phyloP scores from a whole-genome alignment of 2,888 invertebrate species.

The Parochlus steinenii region DNA sequence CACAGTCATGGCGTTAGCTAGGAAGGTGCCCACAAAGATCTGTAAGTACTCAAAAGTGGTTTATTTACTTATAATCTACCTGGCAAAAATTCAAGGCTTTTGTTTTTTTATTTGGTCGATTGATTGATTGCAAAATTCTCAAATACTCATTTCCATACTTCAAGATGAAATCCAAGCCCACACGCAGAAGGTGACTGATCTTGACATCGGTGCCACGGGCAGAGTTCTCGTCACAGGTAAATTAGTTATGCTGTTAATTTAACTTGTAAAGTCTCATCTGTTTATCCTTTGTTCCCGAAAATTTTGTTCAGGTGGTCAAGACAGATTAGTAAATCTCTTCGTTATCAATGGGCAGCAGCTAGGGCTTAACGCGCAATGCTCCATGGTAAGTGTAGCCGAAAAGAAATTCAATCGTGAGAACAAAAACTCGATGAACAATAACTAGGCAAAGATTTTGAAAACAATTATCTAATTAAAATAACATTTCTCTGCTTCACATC shows the following conservation, averaged over 20 bases:
- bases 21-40: constrained; percentile 29
- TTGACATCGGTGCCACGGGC: constrained; percentile 30
- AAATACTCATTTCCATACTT: constrained; percentile 1
- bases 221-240: constrained; percentile 30
- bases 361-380: neutral
- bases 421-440: constrained; percentile 9
- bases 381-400: constrained; percentile 2
- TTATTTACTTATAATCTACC: neutral
- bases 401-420: constrained; percentile 2
- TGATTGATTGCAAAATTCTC: neutral
- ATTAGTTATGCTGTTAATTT: too few relatives aligned
- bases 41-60: constrained; percentile 22
- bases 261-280: too few relatives aligned
- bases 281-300: constrained; percentile 81
- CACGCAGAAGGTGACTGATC: constrained; percentile 27
- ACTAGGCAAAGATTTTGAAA: neutral
- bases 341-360: too few relatives aligned
- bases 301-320: constrained; percentile 97
- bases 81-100: constrained; percentile 8
- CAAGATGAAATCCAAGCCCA: constrained; percentile 31
- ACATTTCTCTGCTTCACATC: constrained; percentile 3
- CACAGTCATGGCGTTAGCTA: constrained; percentile 31
- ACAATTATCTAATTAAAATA: constrained; percentile 2
- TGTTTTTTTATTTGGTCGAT: neutral
- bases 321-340: constrained; percentile 95